phyloP scores from a whole-genome alignment of 2,113 vertebrate species.

The Heteronetta atricapilla region DNA sequence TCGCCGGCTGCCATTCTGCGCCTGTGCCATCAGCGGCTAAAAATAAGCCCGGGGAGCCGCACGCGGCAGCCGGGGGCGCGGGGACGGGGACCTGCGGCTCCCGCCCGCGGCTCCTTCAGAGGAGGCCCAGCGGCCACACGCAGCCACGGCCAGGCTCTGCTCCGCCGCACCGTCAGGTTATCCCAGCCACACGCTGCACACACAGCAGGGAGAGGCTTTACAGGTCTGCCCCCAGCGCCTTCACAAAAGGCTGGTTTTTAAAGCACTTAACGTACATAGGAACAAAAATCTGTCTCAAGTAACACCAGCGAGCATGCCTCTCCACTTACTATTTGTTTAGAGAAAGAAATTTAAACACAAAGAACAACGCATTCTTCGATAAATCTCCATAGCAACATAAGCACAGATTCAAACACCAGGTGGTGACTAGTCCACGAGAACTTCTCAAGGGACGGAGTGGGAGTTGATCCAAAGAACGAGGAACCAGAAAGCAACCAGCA shows the following conservation, averaged over 20 bases:
- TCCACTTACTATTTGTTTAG: background rate
- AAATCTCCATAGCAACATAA: background rate
- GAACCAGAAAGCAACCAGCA: background rate
- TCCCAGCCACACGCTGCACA: background rate
- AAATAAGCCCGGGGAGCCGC: background rate
- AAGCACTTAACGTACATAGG: background rate
- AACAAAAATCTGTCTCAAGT: background rate
- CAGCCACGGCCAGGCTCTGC: background rate
- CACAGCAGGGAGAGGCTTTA: background rate
- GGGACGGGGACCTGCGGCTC: background rate
- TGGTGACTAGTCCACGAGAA: background rate
- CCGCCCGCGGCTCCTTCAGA: background rate
- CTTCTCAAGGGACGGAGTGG: background rate
- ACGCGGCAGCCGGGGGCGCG: rapidly evolving
- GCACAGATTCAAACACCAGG: background rate
- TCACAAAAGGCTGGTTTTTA: background rate
- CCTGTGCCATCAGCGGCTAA: conserved; percentile 25
- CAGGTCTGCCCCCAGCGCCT: background rate
- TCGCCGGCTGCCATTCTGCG: conserved; percentile 27
- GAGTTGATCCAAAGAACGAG: background rate
- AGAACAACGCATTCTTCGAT: background rate
- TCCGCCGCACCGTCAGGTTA: background rate
- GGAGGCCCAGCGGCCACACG: rapidly evolving
- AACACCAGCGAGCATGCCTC: background rate
- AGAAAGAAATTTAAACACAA: background rate